phyloP scores from a whole-genome alignment of 2,888 invertebrate genomes.

The Tortricodes alternella region DNA sequence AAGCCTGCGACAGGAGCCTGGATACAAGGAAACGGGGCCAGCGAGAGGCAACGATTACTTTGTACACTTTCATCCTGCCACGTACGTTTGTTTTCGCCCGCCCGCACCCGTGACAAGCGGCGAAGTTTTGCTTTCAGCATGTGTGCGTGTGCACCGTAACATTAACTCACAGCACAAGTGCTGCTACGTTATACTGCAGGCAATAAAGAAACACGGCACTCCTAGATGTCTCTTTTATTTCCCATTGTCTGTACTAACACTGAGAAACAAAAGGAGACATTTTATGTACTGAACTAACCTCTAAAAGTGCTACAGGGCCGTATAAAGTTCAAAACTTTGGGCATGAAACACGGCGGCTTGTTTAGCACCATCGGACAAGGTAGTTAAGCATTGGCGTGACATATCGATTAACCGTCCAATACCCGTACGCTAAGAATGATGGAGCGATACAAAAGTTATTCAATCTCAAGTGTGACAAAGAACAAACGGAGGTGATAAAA shows the following conservation, averaged over 20 bases:
- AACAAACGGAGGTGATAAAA: slow-evolving; percentile 19
- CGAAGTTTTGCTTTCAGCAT: slow-evolving; percentile 14
- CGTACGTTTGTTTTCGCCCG: slow-evolving; percentile 15
- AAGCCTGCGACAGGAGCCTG: slow-evolving; percentile 1
- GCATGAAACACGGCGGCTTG: slow-evolving; percentile 10
- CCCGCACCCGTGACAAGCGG: slow-evolving; percentile 4
- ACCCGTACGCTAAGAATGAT: slow-evolving; percentile 30
- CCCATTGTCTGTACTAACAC: too few species aligned
- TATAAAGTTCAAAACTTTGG: not conserved
- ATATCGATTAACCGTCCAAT: slow-evolving; percentile 30
- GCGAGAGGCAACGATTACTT: slow-evolving; percentile 7
- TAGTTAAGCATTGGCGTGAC: slow-evolving; percentile 11
- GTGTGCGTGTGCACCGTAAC: not conserved
- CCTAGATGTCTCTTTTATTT: too few species aligned
- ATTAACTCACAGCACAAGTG: not conserved
- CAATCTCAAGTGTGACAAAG: slow-evolving; percentile 24
- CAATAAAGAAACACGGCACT: too few species aligned
- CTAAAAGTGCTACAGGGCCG: not conserved
- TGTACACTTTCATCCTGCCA: slow-evolving; percentile 19
- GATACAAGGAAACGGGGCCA: not conserved
- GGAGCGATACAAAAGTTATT: slow-evolving; percentile 30
- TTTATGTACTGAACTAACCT: too few species aligned
- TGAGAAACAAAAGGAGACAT: not conserved
- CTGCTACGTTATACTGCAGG: too few species aligned
- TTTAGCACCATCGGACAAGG: slow-evolving; percentile 4